Conservation (phyloP, 2,888 invertebrate species). For the Aphrophora alni region DNA sequence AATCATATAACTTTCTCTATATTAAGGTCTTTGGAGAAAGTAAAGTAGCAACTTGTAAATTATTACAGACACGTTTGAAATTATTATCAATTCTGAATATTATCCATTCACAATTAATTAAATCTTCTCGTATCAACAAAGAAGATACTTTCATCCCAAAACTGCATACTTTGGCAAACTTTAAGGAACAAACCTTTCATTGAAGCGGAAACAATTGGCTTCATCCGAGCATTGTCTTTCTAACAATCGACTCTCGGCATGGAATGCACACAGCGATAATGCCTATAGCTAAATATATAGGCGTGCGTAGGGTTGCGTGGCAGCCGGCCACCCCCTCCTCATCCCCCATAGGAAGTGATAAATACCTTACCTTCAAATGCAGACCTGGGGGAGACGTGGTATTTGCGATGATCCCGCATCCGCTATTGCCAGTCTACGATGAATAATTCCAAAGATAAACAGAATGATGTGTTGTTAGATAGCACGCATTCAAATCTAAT, state of each 20-base stretch:
- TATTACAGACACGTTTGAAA: too few species aligned
- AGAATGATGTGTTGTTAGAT: not conserved
- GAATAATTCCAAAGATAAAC: not conserved
- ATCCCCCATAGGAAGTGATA: not conserved
- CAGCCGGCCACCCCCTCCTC: not conserved
- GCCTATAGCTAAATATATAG: too few species aligned
- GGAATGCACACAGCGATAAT: not conserved
- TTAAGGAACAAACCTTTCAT: not conserved
- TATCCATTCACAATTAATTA: too few species aligned
- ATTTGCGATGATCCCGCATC: not conserved
- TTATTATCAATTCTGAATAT: too few species aligned
- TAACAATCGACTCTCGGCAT: not conserved
- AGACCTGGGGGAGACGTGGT: not conserved
- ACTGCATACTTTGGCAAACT: not conserved
- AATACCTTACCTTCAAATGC: not conserved
- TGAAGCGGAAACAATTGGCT: not conserved
- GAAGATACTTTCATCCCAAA: not conserved
- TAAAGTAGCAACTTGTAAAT: too few species aligned
- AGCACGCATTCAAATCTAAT: too few species aligned
- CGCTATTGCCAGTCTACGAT: not conserved
- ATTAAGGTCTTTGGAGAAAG: too few species aligned
- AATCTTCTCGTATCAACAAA: too few species aligned
- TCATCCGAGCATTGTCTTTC: not conserved
- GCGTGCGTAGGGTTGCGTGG: not conserved
- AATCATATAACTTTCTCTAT: too few species aligned